phyloP scores from a whole-genome alignment of 2,113 vertebrate genomes.

The Acrocephalus kingi region DNA sequence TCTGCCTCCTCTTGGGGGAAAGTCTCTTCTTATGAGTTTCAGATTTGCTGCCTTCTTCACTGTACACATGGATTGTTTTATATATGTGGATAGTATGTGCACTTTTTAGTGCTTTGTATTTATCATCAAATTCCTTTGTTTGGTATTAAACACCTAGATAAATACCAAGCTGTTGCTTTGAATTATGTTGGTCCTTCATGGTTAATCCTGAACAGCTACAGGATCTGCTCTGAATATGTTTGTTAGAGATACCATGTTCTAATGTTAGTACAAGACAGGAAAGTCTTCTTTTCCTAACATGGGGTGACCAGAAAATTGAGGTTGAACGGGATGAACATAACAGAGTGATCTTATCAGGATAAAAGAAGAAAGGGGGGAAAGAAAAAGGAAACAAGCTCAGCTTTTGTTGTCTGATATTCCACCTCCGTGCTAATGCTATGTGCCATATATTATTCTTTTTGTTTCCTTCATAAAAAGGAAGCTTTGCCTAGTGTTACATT shows the following conservation, averaged over 20 bases:
- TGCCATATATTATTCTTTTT: slow-evolving; percentile 9
- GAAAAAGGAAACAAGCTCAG: neutral
- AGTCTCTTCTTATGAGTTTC: neutral
- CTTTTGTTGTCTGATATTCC: neutral
- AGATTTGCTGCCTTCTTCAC: neutral
- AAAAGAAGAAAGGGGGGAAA: neutral
- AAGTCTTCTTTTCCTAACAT: neutral
- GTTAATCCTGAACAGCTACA: neutral
- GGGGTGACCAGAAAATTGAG: slow-evolving; percentile 5
- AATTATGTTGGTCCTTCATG: neutral
- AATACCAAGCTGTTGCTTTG: neutral
- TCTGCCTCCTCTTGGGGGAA: neutral
- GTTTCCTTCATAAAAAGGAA: slow-evolving; percentile 50
- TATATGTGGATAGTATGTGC: neutral
- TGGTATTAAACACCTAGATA: neutral
- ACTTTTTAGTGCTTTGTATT: neutral
- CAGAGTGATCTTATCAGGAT: neutral
- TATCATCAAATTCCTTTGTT: neutral
- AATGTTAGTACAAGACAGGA: neutral
- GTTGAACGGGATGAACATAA: slow-evolving; percentile 6
- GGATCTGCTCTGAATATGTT: neutral
- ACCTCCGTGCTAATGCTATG: neutral
- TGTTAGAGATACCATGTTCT: neutral
- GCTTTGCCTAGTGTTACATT: neutral
- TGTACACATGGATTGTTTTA: neutral